These are phyloP conservation scores for Dolichopus griseipennis DNA, from an alignment of 2,888 invertebrate genomes.

Conservation along the genomic window DNA sequence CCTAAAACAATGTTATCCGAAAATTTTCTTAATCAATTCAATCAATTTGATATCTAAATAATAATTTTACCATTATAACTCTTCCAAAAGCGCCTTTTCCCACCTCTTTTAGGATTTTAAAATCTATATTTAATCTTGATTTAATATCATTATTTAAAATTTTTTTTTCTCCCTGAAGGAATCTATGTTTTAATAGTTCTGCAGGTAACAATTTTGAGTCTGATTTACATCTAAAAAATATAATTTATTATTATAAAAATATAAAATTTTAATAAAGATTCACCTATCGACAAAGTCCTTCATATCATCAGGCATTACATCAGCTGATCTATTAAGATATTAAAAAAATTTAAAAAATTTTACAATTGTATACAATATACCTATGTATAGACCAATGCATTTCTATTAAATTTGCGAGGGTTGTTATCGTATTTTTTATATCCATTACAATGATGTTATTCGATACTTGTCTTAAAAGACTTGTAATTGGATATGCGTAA, in stretches of 20 bases:
- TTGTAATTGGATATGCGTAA: no score
- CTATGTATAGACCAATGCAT: slow-evolving; percentile 42
- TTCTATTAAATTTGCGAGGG: slow-evolving; percentile 67
- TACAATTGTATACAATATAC: no score
- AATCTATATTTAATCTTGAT: no score
- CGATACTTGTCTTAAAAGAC: no score
- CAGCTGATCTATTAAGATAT: slow-evolving; percentile 38
- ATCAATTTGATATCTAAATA: not conserved
- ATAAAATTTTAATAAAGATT: slow-evolving; percentile 26
- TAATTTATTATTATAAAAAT: no score
- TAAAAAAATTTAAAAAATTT: no score
- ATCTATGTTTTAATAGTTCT: slow-evolving; percentile 20
- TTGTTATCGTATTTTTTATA: no score
- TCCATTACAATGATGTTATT: no score
- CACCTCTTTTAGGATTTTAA: no score
- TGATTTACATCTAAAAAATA: not conserved
- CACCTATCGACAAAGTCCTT: slow-evolving; percentile 50
- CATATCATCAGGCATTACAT: slow-evolving; percentile 38
- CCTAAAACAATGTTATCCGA: slow-evolving; percentile 49
- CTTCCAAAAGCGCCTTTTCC: slow-evolving; percentile 95
- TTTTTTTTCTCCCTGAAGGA: slow-evolving; percentile 59
- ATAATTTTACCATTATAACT: slow-evolving; percentile 82
- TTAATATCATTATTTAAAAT: slow-evolving; percentile 71
- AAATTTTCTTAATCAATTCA: not conserved
- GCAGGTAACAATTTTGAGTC: not conserved